Evolutionary conservation across 2,113 vertebrate genomes (phyloP).

Genomic region (Ctenomys sociabilis): DNA sequence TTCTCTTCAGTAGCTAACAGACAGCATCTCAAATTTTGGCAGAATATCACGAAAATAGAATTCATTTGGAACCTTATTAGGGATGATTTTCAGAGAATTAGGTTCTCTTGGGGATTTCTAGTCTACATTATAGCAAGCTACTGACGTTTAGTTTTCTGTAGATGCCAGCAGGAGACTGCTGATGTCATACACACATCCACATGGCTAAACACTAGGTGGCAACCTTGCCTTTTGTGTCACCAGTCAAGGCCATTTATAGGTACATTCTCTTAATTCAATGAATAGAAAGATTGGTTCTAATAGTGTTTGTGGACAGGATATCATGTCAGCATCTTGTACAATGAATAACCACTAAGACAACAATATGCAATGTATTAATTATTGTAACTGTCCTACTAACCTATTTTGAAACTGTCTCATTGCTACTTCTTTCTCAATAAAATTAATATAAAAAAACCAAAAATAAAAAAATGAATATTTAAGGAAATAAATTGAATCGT

Average conservation of each 20-base stretch:
- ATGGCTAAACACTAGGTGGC: conserved; percentile 73
- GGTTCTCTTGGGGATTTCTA: not conserved
- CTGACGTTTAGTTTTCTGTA: not conserved
- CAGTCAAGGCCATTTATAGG: not conserved
- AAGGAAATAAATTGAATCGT: not conserved
- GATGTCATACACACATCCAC: not conserved
- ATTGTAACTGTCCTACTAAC: too few species aligned
- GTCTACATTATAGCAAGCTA: not conserved
- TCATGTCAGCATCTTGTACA: too few species aligned
- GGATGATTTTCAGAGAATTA: not conserved
- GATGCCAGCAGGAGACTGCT: not conserved
- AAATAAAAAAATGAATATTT: not conserved
- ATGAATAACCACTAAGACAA: too few species aligned
- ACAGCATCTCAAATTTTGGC: conserved; percentile 12
- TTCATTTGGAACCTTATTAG: not conserved
- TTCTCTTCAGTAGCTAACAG: not conserved
- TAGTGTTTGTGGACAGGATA: too few species aligned
- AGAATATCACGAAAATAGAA: not conserved
- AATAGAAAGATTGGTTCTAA: too few species aligned
- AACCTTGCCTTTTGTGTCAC: conserved; percentile 60
- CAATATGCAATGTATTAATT: too few species aligned
- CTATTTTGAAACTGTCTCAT: too few species aligned
- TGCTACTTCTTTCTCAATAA: too few species aligned
- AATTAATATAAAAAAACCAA: too few species aligned
- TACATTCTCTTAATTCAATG: too few species aligned